Conservation (phyloP, 2,888 invertebrate species). For the Drosophila trichaetosa region DNA sequence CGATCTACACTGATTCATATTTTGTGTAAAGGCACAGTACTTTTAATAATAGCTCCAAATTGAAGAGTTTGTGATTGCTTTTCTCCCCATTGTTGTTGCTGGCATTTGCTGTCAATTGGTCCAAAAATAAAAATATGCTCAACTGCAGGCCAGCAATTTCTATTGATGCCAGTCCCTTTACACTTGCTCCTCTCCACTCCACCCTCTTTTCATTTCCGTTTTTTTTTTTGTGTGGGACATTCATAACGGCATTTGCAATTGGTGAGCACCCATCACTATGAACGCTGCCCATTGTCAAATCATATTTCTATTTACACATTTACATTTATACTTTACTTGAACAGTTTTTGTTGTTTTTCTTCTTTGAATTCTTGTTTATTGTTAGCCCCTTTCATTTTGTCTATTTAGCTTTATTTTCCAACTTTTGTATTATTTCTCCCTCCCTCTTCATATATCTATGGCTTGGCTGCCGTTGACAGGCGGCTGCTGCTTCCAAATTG, state of each 20-base stretch:
- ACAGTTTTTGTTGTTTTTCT: conserved; percentile 32
- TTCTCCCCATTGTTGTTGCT: conserved; percentile 26
- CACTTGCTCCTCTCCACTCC: neutral
- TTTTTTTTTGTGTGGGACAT: conserved; percentile 11
- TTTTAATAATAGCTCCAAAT: conserved; percentile 1
- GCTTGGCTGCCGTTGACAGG: conserved; percentile 55
- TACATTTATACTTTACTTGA: conserved; percentile 28
- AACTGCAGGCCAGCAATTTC: conserved; percentile 42
- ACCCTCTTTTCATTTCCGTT: neutral
- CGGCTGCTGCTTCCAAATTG: conserved; percentile 48
- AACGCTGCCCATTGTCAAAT: conserved; percentile 49
- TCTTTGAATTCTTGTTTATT: conserved; percentile 35
- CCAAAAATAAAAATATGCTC: conserved; percentile 34
- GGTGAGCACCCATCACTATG: conserved; percentile 38
- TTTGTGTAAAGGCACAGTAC: neutral
- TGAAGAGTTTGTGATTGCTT: conserved; percentile 11
- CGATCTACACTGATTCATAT: conserved; percentile 2
- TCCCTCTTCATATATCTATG: conserved; percentile 10
- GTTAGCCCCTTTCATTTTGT: conserved; percentile 11
- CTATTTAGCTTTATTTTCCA: conserved; percentile 12
- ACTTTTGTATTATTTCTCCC: conserved; percentile 35
- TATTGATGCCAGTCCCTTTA: conserved; percentile 18
- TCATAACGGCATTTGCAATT: conserved; percentile 55
- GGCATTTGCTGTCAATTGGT: conserved; percentile 39
- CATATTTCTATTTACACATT: conserved; percentile 43